Evolutionary conservation across 1,140 invertebrate genomes (phyloP), one percentile per base, ranked within the genome.

Genomic region (Mamestra configurata): DNA sequence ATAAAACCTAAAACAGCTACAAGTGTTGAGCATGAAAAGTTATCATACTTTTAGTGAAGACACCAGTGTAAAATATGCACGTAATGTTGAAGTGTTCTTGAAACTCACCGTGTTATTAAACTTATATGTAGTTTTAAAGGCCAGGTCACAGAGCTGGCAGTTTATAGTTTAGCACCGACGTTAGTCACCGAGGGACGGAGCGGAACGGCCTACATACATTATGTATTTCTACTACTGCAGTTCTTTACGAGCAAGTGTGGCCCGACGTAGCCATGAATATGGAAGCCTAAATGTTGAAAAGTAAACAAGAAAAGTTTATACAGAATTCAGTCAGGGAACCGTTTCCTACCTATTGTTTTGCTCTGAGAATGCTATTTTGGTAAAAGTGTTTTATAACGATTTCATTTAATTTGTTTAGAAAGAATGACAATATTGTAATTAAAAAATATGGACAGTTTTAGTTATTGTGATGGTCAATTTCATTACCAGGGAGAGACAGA

Each of bases 171-270:
- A 66, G 31, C 40, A 20, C 61, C 18, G 13, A 35, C 11, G 18
- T 20, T 64, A 40, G 18, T 37, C 35, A 35, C 59, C 51, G 4
- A 7, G 8, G 20, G 18, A 53, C 1, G 4, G 22, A 15, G 10
- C 3, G 11, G 31, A 20, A 20, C n/a, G 35, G 18, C 18, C 35
- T 40, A 55, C 70, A 72, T 72, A 51, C 43, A 72, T 72, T 27
- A 72, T 51, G 27, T 55, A 72, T 72, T 35, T 72, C 15, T 4
- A 51, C 49, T 35, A 53, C 22, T 55, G 49, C 46, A 31, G 35
- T 72, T 72, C 70, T 51, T 49, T 72, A 55, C 46, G 70, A 51
- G 49, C 27, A 72, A 27, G 49, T 53, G 49, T n/a, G 24, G 15
- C 70, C 31, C 18, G 10, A 22, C 22, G n/a, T 35, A 11, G 22